Conservation (phyloP, 2,888 invertebrate species). For the Neria commutata region DNA sequence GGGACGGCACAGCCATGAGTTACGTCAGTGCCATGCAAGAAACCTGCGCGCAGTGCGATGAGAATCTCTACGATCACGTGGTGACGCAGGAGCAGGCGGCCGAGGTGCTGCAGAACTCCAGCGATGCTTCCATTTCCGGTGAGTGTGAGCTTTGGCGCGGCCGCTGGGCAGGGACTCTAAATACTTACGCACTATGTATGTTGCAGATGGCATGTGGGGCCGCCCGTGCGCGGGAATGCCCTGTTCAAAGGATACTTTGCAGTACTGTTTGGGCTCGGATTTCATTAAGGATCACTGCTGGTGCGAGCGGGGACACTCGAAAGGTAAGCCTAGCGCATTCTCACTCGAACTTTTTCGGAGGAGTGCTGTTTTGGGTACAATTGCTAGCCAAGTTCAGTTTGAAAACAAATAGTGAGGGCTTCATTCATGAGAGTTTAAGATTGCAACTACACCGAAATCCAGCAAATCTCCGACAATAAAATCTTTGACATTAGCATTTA, state of each 20-base stretch:
- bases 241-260: constrained; percentile 48
- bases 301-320: constrained; percentile 59
- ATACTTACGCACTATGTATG: no score
- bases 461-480: no score
- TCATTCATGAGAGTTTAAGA: no score
- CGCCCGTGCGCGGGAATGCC: constrained; percentile 49
- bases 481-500: no score
- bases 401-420: no score
- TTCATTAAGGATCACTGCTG: constrained; percentile 62
- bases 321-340: no score
- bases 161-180: no score
- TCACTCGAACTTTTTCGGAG: no score
- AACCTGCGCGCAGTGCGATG: constrained; percentile 53
- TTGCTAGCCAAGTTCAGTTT: no score
- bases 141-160: no score
- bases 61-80: constrained; percentile 57
- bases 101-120: constrained; percentile 46
- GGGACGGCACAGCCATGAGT: not conserved
- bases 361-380: not conserved
- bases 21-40: constrained; percentile 44
- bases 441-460: no score
- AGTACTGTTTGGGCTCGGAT: constrained; percentile 56
- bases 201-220: constrained; percentile 44
- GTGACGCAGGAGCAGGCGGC: constrained; percentile 57
- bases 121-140: no score